phyloP scores from a whole-genome alignment of 2,113 vertebrate genomes.

The Ginglymostoma cirratum region DNA sequence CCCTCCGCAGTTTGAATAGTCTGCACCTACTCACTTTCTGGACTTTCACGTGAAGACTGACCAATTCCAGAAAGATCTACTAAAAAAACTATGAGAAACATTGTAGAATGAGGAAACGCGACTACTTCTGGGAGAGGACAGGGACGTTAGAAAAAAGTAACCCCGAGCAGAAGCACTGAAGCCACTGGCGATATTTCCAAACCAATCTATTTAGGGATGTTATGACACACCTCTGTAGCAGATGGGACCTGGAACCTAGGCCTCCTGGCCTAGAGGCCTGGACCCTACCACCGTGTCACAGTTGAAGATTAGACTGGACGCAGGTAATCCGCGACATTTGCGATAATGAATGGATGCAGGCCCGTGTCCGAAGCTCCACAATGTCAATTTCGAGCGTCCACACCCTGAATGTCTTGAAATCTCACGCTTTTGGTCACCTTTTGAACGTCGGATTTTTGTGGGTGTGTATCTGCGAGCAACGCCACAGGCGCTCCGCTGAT shows the following conservation, averaged over 20 bases:
- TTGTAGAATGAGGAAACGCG: neutral
- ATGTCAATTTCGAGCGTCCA: neutral
- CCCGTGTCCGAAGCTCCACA: neutral
- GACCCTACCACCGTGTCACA: too few species aligned
- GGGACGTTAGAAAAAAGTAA: neutral
- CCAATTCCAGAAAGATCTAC: neutral
- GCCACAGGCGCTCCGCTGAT: neutral
- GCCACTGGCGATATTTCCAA: too few species aligned
- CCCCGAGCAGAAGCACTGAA: neutral
- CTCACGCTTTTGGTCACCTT: neutral
- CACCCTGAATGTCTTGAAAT: neutral
- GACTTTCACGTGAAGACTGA: neutral
- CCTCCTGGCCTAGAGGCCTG: too few species aligned
- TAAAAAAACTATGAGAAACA: neutral
- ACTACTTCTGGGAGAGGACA: neutral
- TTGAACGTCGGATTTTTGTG: neutral
- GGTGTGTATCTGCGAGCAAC: neutral
- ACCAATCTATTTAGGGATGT: too few species aligned
- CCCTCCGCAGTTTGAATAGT: neutral
- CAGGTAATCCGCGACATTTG: neutral
- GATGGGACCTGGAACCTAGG: too few species aligned
- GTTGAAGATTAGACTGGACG: neutral
- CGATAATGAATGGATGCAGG: neutral
- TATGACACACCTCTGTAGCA: too few species aligned
- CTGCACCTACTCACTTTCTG: neutral